Evolutionary conservation across 2,888 invertebrate species (phyloP).

Genomic region (Heliconius aoede): DNA sequence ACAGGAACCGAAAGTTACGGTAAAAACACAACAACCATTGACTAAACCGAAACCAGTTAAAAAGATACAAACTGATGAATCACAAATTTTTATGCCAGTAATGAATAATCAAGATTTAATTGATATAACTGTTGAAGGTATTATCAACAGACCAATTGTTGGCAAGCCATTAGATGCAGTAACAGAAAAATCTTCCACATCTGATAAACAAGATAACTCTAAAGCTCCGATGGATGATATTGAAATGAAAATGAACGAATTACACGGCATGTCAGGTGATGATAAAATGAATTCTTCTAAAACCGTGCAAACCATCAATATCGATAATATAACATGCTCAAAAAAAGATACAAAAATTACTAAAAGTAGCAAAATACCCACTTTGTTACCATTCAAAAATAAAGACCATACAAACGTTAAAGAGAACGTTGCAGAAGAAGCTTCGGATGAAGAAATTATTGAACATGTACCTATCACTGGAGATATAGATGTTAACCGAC

Average conservation of each 20-base stretch:
- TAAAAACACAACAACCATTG: slow-evolving; percentile 35
- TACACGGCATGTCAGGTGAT: slow-evolving; percentile 74
- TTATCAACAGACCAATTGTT: slow-evolving; percentile 65
- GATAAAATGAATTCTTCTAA: slow-evolving; percentile 68
- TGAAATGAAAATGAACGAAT: slow-evolving; percentile 79
- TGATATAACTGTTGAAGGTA: slow-evolving; percentile 76
- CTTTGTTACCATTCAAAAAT: slow-evolving; percentile 58
- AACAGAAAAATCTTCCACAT: slow-evolving; percentile 35
- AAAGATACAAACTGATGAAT: slow-evolving; percentile 50
- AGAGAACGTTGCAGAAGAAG: slow-evolving; percentile 48
- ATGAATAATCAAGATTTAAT: slow-evolving; percentile 73
- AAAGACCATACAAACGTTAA: slow-evolving; percentile 54
- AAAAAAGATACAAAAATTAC: slow-evolving; percentile 55
- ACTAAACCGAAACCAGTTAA: slow-evolving; percentile 54
- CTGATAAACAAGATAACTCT: slow-evolving; percentile 52
- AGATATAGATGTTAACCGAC: slow-evolving; percentile 51
- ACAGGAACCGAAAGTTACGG: slow-evolving; percentile 34
- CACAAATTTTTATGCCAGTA: slow-evolving; percentile 41
- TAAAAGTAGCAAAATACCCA: slow-evolving; percentile 60
- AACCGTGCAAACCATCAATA: slow-evolving; percentile 57
- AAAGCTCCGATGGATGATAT: slow-evolving; percentile 66
- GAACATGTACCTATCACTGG: slow-evolving; percentile 60
- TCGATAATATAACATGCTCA: slow-evolving; percentile 54
- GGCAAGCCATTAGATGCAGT: slow-evolving; percentile 59
- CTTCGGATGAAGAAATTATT: slow-evolving; percentile 58